These are phyloP conservation scores for Cyphomyrus discorhynchus DNA, from an alignment of 2,113 vertebrate genomes.

Conservation along the genomic window DNA sequence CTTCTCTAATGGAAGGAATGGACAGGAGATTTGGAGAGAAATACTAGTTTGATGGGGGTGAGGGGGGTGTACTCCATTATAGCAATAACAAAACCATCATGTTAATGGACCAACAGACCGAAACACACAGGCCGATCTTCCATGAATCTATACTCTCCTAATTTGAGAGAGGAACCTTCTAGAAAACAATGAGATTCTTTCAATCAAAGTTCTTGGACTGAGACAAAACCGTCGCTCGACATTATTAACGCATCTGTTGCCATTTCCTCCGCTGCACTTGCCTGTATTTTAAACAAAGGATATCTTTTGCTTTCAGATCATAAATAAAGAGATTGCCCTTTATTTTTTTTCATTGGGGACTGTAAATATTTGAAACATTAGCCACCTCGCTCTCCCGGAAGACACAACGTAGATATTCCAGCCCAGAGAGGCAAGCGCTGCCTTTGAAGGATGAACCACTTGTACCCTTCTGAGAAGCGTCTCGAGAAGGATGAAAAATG, in stretches of 20 bases:
- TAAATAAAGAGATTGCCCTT: conserved; percentile 10
- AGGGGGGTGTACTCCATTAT: neutral
- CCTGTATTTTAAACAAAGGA: neutral
- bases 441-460: conserved; percentile 12
- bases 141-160: neutral
- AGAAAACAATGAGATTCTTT: neutral
- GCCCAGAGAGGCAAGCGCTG: neutral
- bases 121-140: neutral
- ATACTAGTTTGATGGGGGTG: neutral
- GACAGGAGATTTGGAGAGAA: neutral
- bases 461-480: neutral
- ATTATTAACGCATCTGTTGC: conserved; percentile 1
- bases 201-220: neutral
- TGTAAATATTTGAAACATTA: conserved; percentile 25
- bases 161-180: too few relatives aligned
- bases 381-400: neutral
- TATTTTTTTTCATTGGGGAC: neutral
- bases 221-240: neutral
- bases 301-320: conserved; percentile 15
- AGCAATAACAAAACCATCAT: neutral
- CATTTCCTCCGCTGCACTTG: too few relatives aligned
- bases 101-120: neutral
- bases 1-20: neutral
- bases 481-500: conserved; percentile 4
- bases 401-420: neutral